Evolutionary conservation across 2,797 vertebrate species (phyloP), one percentile per base, ranked within the genome.

Genomic region (Coilia nasus): DNA sequence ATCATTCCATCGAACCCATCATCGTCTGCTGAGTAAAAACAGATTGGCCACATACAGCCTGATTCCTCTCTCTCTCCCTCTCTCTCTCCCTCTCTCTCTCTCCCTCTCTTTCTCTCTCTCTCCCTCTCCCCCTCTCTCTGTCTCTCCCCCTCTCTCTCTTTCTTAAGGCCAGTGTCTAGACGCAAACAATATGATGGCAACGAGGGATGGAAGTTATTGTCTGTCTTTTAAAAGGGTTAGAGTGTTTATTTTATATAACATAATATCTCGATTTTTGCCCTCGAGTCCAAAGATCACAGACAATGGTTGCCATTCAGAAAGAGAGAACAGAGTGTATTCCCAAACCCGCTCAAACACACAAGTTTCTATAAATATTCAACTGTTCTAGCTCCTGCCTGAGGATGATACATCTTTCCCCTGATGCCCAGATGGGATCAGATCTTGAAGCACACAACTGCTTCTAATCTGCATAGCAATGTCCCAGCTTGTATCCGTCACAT

Each of bases 1-100:
- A 81, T 90, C 91, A 88, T 87, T 89, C 89, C 86, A 87, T 88
- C 83, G n/a, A 35, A 84, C 83, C 85, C 86, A 56, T 82, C 44
- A 87, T 85, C 83, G 64, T 54, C 81, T 23, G 28, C 35, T 83
- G 85, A 93, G 90, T 64, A 89, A 81, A 91, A 88, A 25, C 90
- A 92, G 89, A 89, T 85, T 47, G 23, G 35, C 62, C 71, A 25
- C 0, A 31, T 83, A 50, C 21, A 41, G 75, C 75, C 54, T 56
- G 44, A 78, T 78, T 41, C 67, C 67, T 78, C 71, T 78, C 7
- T 78, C 25, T 31, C 64, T 15, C 25, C n/a, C 50, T 54, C 64
- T 67, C 64, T 35, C 64, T 67, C 28, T 1, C 9, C 50, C 50
- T 3, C 50, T 54, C 14, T 25, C 17, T 12, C 67, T 78, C 7